Conservation (phyloP, 2,797 vertebrate genomes). For the Sebastes itinus region DNA sequence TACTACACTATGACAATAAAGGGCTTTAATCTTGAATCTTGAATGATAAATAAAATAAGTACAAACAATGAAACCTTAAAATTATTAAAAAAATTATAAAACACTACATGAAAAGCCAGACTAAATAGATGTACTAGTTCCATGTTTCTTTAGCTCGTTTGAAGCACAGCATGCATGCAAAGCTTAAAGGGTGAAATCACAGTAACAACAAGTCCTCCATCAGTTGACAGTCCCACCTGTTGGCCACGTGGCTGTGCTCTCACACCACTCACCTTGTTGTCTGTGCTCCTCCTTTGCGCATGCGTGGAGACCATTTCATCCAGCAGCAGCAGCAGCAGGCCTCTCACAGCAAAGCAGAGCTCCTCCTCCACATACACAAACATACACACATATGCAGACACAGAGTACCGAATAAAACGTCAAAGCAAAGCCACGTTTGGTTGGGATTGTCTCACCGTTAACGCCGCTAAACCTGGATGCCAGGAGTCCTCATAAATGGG, state of each 20-base stretch:
- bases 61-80: no score
- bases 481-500: constrained; percentile 63
- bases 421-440: constrained; percentile 61
- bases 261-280: constrained; percentile 14
- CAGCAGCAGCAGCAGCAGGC: constrained; percentile 73
- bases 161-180: not conserved
- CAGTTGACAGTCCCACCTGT: constrained; percentile 59
- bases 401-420: constrained; percentile 38
- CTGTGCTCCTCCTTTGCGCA: constrained; percentile 53
- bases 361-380: not conserved
- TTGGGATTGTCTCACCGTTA: constrained; percentile 52
- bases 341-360: constrained; percentile 33
- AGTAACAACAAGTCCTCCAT: constrained; percentile 58
- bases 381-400: not conserved
- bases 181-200: not conserved
- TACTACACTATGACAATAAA: no score
- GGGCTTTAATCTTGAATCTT: no score
- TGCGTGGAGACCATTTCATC: constrained; percentile 84
- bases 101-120: no score
- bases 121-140: no score
- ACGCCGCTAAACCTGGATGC: constrained; percentile 56
- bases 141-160: no score
- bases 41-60: no score
- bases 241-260: constrained; percentile 75
- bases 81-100: no score